These are phyloP conservation scores for Empidonax traillii DNA, from an alignment of 2,113 vertebrate genomes.

Conservation along the genomic window DNA sequence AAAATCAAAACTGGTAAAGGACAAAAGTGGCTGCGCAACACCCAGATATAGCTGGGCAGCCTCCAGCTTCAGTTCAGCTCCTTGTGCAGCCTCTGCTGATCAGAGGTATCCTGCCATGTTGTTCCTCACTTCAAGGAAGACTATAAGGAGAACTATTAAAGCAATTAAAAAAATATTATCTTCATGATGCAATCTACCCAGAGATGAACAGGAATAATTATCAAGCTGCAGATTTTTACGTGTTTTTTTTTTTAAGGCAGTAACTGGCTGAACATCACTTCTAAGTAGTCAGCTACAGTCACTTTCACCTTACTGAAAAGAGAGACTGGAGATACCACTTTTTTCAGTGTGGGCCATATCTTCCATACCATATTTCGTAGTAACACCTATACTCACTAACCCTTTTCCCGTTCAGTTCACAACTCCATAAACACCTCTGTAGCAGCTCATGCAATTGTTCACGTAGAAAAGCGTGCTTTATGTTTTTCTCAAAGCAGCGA, in stretches of 20 bases:
- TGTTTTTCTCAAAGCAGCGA: not conserved
- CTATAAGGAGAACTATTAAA: slow-evolving; percentile 12
- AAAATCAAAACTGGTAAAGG: not conserved
- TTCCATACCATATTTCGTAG: not conserved
- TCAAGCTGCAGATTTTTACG: not conserved
- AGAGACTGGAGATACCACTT: not conserved
- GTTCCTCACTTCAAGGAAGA: slow-evolving; percentile 26
- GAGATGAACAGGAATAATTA: slow-evolving; percentile 16
- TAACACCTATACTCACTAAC: not conserved
- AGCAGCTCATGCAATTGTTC: not conserved
- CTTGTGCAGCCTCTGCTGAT: not conserved
- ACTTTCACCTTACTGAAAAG: not conserved
- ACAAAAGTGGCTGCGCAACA: not conserved
- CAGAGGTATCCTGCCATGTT: not conserved
- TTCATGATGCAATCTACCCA: slow-evolving; percentile 12
- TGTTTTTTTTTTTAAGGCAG: not conserved
- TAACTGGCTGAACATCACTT: not conserved
- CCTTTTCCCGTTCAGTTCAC: not conserved
- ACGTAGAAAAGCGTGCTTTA: not conserved
- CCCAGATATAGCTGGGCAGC: not conserved
- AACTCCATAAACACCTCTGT: not conserved
- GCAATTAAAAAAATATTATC: slow-evolving; percentile 36
- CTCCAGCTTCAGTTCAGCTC: not conserved
- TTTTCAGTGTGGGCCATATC: not conserved
- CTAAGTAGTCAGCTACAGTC: not conserved